Evolutionary conservation across 2,113 vertebrate genomes (phyloP).

Genomic region (Bombycilla garrulus): DNA sequence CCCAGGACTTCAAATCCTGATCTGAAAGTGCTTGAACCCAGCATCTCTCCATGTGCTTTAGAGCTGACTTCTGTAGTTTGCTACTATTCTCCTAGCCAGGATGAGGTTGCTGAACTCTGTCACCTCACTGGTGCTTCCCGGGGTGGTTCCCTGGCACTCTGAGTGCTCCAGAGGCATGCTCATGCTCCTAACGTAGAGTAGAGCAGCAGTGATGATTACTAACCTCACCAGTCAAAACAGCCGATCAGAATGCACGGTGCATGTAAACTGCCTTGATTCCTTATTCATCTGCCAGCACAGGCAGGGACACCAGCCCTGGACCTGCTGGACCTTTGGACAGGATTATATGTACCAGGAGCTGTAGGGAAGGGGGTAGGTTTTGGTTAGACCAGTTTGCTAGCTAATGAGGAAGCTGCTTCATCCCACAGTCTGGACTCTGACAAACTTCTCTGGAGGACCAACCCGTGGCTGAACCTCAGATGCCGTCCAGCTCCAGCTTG

Average conservation of each 20-base stretch:
- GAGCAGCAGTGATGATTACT: slow-evolving; percentile 59
- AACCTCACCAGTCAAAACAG: slow-evolving; percentile 23
- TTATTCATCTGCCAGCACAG: background rate
- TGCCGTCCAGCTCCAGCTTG: rapidly evolving
- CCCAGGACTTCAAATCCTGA: background rate
- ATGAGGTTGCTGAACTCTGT: background rate
- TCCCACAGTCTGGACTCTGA: background rate
- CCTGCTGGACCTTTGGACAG: background rate
- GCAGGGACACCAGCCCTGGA: background rate
- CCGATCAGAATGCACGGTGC: slow-evolving; percentile 13
- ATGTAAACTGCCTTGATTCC: slow-evolving; percentile 43
- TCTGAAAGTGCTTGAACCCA: background rate
- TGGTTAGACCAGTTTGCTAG: background rate
- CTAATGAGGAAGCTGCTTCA: background rate
- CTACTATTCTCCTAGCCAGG: background rate
- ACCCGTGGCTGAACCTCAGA: background rate
- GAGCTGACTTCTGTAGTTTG: background rate
- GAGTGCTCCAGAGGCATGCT: slow-evolving; percentile 50
- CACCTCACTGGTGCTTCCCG: slow-evolving; percentile 43
- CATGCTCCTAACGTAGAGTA: slow-evolving; percentile 71
- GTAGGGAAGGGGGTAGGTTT: background rate
- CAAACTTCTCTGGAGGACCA: background rate
- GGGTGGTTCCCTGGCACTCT: slow-evolving; percentile 13
- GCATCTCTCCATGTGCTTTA: background rate
- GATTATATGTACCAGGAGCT: rapidly evolving